Percentiles rank a stretch among this genome's conserved stretches.
Conservation (phyloP, 2,113 vertebrate species). For the Passerina amoena region DNA sequence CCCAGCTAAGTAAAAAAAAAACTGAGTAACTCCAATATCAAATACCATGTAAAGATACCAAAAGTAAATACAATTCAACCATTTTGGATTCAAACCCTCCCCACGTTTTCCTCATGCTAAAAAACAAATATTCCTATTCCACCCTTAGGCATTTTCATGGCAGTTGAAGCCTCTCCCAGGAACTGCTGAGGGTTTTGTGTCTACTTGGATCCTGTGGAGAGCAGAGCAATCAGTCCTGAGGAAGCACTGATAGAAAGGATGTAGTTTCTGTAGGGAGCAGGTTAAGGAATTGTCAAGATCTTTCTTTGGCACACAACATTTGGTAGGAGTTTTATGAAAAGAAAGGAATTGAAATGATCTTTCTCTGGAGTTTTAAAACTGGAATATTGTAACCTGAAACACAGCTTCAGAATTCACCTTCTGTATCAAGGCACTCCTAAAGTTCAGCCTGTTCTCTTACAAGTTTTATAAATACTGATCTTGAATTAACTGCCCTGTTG, state of each 20-base stretch:
- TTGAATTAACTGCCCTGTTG: background rate
- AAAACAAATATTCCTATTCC: background rate
- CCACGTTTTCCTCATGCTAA: background rate
- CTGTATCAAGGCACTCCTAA: background rate
- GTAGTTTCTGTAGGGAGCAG: conserved; percentile 84
- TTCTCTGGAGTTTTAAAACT: background rate
- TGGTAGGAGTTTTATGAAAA: background rate
- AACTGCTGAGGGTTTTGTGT: background rate
- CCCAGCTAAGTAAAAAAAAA: background rate
- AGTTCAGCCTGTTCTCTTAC: background rate
- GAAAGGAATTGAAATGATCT: background rate
- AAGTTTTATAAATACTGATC: background rate
- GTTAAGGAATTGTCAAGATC: conserved; percentile 75
- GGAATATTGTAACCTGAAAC: background rate
- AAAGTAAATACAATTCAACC: background rate
- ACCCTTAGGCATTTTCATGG: background rate
- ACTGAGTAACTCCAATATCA: background rate
- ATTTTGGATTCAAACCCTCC: background rate
- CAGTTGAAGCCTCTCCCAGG: background rate
- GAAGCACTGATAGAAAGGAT: conserved; percentile 95
- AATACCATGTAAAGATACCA: conserved; percentile 21
- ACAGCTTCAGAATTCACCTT: background rate
- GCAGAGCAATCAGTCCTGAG: conserved; percentile 94
- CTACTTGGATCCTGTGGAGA: conserved; percentile 97
- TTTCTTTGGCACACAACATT: background rate